phyloP scores from a whole-genome alignment of 2,113 vertebrate genomes.

The Callorhinus ursinus region DNA sequence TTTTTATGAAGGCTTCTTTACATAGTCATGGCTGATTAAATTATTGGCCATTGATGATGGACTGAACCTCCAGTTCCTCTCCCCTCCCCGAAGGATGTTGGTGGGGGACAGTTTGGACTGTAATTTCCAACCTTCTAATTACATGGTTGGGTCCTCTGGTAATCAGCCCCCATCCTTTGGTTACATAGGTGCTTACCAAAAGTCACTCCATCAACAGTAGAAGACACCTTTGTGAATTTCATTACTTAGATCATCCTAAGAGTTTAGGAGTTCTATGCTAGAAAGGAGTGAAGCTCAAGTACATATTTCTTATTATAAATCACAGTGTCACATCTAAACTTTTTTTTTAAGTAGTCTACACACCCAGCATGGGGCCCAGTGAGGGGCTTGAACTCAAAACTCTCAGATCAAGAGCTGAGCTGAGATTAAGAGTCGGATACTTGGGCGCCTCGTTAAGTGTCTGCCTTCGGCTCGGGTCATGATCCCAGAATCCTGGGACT shows the following conservation, averaged over 20 bases:
- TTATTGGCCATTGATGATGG: neutral
- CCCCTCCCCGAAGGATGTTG: neutral
- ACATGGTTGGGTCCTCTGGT: neutral
- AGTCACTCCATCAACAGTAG: neutral
- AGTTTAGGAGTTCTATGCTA: neutral
- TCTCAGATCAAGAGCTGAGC: neutral
- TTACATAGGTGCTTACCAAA: neutral
- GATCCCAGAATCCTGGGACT: no score
- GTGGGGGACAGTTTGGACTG: neutral
- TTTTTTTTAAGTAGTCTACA: neutral
- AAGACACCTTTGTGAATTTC: neutral
- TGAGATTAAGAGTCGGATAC: neutral
- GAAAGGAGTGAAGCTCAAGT: neutral
- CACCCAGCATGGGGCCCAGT: neutral
- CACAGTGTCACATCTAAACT: neutral
- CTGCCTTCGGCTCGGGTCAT: no score
- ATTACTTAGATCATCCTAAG: neutral
- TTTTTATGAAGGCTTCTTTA: conserved; percentile 1
- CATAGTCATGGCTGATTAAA: neutral
- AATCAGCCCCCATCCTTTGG: neutral
- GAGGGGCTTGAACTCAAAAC: neutral
- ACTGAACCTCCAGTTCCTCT: neutral
- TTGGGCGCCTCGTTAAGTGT: no score
- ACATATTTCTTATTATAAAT: conserved; percentile 14
- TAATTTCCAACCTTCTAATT: neutral